Base-by-base conservation (phyloP, 2,888 invertebrate species). In the Chrysodeixis includens region DNA sequence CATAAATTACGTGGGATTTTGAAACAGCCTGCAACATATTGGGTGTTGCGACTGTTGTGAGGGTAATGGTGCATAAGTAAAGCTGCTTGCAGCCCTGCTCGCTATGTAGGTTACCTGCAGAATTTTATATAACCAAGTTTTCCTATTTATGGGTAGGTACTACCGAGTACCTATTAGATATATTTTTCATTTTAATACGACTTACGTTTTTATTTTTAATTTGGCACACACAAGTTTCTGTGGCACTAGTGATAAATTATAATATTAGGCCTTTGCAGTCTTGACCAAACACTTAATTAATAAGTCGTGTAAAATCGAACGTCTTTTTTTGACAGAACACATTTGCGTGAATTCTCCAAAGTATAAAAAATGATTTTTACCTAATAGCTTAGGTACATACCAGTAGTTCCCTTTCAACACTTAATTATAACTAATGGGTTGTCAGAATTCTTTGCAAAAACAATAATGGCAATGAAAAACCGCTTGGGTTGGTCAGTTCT, bases 1-100 rank as follows among this genome's bases (percentile, higher is more conserved):
- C 62, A 65, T 62, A 66, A 74, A 69, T 26, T 74, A 65, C 49
- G 44, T 55, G 46, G 63, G 63, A 73, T 54, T 74, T 74, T 30
- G 49, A 30, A 74, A 74, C 70, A 69, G 66, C 35, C 60, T 61
- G 70, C 66, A 63, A 69, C 74, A 74, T 74, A 74, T 62, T 74
- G 74, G 51, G 66, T 74, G 65, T 62, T 74, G 60, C 56, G 52
- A 74, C 62, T 74, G 65, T 62, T 69, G 63, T 56, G 52, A 74
- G 60, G 70, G 73, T 74, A 74, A 74, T 70, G 74, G 70, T 52
- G 70, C 60, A 66, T 58, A 69, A 69, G 74, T 74, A 74, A 73
- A 62, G 60, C 54, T 51, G 70, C 62, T 60, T 74, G 57, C 62
- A 74, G 59, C 58, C 56, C 56, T 56, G 46, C 74, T 60, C 62